Percentiles rank a stretch among this genome's conserved stretches.
phyloP scores from a whole-genome alignment of 2,113 vertebrate genomes.

The Bufo gargarizans region DNA sequence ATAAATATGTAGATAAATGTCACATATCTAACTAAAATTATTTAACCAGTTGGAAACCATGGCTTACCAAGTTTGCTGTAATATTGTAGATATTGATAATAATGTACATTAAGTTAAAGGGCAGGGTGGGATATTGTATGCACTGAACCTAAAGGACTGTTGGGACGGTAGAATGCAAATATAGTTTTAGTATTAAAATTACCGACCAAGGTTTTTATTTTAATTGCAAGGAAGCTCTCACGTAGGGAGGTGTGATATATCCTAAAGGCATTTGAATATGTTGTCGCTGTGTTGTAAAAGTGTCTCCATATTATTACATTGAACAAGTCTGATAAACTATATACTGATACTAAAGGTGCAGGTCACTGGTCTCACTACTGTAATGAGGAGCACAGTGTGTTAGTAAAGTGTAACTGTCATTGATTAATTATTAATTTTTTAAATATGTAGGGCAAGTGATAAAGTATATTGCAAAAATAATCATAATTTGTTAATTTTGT shows the following conservation, averaged over 20 bases:
- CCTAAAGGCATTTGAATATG: neutral
- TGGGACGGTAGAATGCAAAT: constrained; percentile 10
- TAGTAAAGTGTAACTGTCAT: too few relatives aligned
- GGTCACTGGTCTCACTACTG: neutral
- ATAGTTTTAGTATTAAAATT: constrained; percentile 31
- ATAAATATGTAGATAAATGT: constrained; percentile 71
- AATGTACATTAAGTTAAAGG: constrained; percentile 50
- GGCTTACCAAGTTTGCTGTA: constrained; percentile 61
- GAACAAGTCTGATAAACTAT: neutral
- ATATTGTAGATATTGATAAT: constrained; percentile 59
- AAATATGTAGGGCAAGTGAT: too few relatives aligned
- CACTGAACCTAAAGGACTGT: constrained; percentile 69
- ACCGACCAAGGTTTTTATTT: constrained; percentile 44
- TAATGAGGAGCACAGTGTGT: neutral
- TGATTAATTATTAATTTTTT: too few relatives aligned
- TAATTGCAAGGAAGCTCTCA: neutral
- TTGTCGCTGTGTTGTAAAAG: neutral
- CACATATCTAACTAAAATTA: constrained; percentile 63
- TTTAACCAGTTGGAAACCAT: constrained; percentile 60
- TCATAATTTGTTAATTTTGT: too few relatives aligned
- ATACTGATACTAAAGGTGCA: neutral
- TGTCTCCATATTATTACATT: too few relatives aligned
- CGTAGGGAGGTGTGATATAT: neutral
- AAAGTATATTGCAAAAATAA: too few relatives aligned
- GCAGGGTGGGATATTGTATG: constrained; percentile 62